Conservation (phyloP, 1,140 invertebrate genomes). For the Zaprionus ornatus region DNA sequence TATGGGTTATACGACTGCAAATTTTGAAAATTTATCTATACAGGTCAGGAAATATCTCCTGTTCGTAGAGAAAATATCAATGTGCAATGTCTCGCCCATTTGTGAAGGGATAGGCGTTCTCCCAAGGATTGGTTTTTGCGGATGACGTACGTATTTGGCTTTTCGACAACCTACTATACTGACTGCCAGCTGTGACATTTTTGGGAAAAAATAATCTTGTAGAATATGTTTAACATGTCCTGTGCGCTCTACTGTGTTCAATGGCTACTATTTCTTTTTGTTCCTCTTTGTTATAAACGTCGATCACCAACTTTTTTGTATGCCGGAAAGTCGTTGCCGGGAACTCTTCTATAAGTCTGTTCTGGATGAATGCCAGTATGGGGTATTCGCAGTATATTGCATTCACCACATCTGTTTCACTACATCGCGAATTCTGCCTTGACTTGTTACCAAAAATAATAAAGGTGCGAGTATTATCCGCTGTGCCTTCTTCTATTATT, state of each 20-base stretch:
- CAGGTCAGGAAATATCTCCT: background rate
- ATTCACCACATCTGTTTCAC: background rate
- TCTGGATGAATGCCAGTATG: background rate
- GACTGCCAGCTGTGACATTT: slow-evolving; percentile 25
- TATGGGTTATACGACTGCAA: background rate
- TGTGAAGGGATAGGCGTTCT: slow-evolving; percentile 11
- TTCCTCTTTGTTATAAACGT: background rate
- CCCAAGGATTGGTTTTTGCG: slow-evolving; percentile 10
- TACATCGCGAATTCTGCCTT: background rate
- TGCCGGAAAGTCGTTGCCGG: slow-evolving; percentile 7
- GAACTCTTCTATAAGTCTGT: background rate
- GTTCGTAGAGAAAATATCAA: slow-evolving; percentile 20
- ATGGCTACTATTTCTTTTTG: background rate
- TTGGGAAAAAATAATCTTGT: slow-evolving; percentile 35
- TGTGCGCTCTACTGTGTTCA: slow-evolving; percentile 12
- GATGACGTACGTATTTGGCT: slow-evolving; percentile 21
- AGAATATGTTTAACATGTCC: background rate
- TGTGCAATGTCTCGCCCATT: slow-evolving; percentile 14
- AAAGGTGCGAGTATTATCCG: too few species aligned
- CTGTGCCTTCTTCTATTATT: background rate
- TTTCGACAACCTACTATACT: slow-evolving; percentile 3
- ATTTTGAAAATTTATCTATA: too few species aligned
- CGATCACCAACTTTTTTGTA: background rate
- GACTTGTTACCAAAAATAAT: background rate
- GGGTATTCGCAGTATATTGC: background rate